Base-by-base conservation (phyloP, 64 coral and sea anemone genomes). In the Actinia equina region DNA sequence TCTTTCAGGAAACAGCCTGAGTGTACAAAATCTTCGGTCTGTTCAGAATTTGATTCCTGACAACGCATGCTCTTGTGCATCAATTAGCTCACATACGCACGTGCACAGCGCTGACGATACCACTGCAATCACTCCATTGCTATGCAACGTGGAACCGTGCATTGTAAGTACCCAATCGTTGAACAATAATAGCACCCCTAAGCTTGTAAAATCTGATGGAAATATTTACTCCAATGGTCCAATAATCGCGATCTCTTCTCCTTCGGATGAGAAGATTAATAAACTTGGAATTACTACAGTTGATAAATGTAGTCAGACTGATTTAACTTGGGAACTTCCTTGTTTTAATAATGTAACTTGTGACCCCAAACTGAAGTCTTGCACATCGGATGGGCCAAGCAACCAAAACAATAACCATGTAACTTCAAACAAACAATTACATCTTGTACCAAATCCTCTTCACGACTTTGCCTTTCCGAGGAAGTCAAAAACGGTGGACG, bases 21-120 rank as follows among this genome's bases (percentile, higher is more conserved):
- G 94, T 76, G 19, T 96, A 22, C 94, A 96, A 55, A 96, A 90
- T 70, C 91, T 96, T 45, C 89, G 88, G 11, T 93, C 94, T 12
- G 44, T 92, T 85, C 52, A 85, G 30, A 57, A 22, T 44, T 59
- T 92, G 37, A 85, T 93, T 59, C 88, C 94, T 12, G 84, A 87
- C 2, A 90, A 87, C 25, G 88, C 81, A 43, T 93, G 91, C 26
- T 96, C 94, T 7, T 96, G 91, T 86, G 84, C 88, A 37, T 93
- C 91, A 6, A 85, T 85, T 55, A 85, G 59, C 26, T 85, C 83
- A 20, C 22, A 85, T 42, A 54, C 30, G 16, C 83, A 85, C 83
- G 59, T 85, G n/a, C 83, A 85, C 54, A 85, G 83, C 25, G 83
- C 83, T 52, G 83, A 85, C n/a, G 83, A 85, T 22, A 59, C 83